Percentiles rank a stretch among this genome's conserved stretches.
phyloP scores from a whole-genome alignment of 2,888 invertebrate species.

The Agrypnus murinus region DNA sequence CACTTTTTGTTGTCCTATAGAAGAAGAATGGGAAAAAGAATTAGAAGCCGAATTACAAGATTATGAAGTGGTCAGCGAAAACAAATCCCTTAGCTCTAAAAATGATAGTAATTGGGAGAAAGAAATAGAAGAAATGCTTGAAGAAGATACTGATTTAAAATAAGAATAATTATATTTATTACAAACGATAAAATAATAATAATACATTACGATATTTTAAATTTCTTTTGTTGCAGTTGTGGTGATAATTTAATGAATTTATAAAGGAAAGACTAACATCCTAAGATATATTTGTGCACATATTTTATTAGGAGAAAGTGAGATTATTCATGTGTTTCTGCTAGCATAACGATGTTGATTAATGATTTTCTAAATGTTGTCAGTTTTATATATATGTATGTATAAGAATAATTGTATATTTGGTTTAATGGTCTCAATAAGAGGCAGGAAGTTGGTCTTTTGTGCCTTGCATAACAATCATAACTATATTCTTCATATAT shows the following conservation, averaged over 20 bases:
- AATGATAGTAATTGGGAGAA: conserved; percentile 68
- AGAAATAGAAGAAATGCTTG: conserved; percentile 69
- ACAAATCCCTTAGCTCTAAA: conserved; percentile 71
- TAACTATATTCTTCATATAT: too few relatives aligned
- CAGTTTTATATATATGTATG: too few relatives aligned
- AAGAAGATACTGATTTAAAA: conserved; percentile 68
- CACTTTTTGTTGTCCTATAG: conserved; percentile 63
- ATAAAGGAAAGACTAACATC: neutral
- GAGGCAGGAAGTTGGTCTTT: too few relatives aligned
- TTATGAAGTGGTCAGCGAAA: conserved; percentile 89
- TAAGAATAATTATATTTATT: conserved; percentile 64
- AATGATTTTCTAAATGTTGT: too few relatives aligned
- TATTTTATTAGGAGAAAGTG: too few relatives aligned
- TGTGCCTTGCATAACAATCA: too few relatives aligned
- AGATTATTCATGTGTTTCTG: too few relatives aligned
- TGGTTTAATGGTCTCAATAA: too few relatives aligned
- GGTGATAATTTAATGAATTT: neutral
- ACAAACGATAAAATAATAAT: neutral
- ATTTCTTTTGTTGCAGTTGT: neutral
- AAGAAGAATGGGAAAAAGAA: conserved; percentile 97
- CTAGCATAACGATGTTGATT: too few relatives aligned
- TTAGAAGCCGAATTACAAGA: conserved; percentile 96
- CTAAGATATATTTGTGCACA: too few relatives aligned
- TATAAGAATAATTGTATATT: too few relatives aligned
- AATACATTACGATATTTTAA: conserved; percentile 11